Evolutionary conservation across 1,140 invertebrate genomes (phyloP).

Genomic region (Kradibia gibbosae): DNA sequence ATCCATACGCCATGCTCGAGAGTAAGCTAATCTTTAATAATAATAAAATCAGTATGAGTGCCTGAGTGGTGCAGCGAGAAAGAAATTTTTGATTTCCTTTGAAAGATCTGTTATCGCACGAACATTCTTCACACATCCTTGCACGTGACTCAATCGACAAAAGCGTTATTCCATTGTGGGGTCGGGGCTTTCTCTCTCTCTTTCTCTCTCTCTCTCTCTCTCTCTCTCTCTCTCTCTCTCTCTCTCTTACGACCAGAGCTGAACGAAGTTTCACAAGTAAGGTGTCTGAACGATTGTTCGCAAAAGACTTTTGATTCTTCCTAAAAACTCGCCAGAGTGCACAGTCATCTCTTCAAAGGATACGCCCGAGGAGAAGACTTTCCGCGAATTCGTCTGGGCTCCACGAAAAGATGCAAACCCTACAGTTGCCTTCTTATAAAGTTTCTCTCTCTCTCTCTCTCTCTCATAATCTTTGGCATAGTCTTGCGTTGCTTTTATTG

Average conservation of each 20-base stretch:
- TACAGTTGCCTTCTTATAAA: not conserved
- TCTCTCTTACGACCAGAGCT: too few species aligned
- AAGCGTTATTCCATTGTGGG: not conserved
- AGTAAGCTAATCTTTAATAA: too few species aligned
- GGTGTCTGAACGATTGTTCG: not conserved
- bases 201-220: too few species aligned
- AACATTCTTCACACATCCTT: too few species aligned
- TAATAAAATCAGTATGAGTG: too few species aligned
- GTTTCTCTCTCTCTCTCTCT: not conserved
- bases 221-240: too few species aligned
- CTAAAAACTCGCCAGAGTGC: not conserved
- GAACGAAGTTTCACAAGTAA: constrained; percentile 10
- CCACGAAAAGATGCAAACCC: constrained; percentile 43
- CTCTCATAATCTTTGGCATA: too few species aligned
- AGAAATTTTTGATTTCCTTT: not conserved
- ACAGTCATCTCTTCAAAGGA: not conserved
- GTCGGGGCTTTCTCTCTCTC: too few species aligned
- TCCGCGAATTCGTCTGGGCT: constrained; percentile 2
- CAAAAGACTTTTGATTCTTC: not conserved
- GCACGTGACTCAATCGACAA: not conserved
- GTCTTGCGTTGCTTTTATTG: not conserved
- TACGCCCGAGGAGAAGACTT: not conserved
- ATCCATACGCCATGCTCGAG: too few species aligned
- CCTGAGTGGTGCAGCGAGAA: not conserved
- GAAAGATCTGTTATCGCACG: not conserved